Evolutionary conservation across 1,140 invertebrate genomes (phyloP), one percentile per base, ranked within the genome.

Genomic region (Apis laboriosa): DNA sequence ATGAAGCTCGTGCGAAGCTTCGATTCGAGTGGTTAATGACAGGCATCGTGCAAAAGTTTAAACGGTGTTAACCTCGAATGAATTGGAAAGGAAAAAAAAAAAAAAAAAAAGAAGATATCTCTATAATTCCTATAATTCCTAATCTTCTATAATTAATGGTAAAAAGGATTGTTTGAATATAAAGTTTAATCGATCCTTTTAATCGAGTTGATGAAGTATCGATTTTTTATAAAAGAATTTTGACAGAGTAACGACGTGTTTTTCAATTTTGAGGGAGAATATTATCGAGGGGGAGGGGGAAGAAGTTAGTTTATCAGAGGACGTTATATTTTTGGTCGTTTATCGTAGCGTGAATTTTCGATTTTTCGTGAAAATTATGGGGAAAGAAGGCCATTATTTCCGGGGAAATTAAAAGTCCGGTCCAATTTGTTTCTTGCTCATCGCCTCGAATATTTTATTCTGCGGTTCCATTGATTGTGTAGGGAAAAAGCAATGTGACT

Each of bases 21-120:
- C 2, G 43, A 76, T 76, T 63, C 74, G 13, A 76, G 60, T 64
- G 74, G 74, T 53, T 76, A 76, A 76, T 76, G 49, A 28, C 17
- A 17, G 13, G 60, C 74, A 43, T 76, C 74, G 74, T 76, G 74
- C 63, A 51, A 34, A 76, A 76, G 49, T 76, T 76, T 76, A 76
- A 76, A 76, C 60, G 73, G n/a, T 11, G 73, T 63, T 76, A 49
- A n/a, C 53, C 71, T 12, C 53, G 58, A 9, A 56, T 56, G 71
- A 56, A 73, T 58, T 51, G 9, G 2, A 5, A 67, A 5, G n/a
- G 12, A 43, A 7, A 43, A 43, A 43, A 43, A 43, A 43, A 43
- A 4, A 3, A 34, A 34, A 3, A 34, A 34, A 3, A 34, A 4
- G 3, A 43, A 43, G 34, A 0, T 11, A 11, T 12, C 0, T 66